Conservation (phyloP, 2,797 vertebrate species). For the Leucoraja ocellata region DNA sequence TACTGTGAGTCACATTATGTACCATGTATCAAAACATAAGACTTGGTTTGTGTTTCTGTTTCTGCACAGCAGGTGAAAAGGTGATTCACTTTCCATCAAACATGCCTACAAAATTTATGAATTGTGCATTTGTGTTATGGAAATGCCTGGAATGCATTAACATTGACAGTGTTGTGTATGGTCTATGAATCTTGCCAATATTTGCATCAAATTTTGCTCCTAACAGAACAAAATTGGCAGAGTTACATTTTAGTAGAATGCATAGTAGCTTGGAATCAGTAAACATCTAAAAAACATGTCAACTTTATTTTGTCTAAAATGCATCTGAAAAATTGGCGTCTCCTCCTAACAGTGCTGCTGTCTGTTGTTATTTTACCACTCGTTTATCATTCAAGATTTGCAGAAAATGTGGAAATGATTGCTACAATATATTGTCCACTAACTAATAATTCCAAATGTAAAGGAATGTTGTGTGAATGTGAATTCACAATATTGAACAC, state of each 20-base stretch:
- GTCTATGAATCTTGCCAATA: neutral
- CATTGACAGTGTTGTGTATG: constrained; percentile 31
- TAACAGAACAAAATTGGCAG: constrained; percentile 16
- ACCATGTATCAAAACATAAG: neutral
- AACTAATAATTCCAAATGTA: neutral
- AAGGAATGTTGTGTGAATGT: neutral
- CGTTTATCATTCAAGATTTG: neutral
- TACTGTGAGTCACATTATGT: neutral
- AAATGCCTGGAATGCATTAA: constrained; percentile 27
- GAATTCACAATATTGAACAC: too few relatives aligned
- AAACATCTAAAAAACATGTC: neutral
- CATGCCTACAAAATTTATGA: constrained; percentile 14
- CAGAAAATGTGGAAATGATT: constrained; percentile 19
- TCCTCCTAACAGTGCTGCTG: neutral
- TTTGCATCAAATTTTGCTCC: neutral
- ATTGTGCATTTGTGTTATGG: constrained; percentile 20
- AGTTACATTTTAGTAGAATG: neutral
- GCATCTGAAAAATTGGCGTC: constrained; percentile 18
- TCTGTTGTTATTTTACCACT: neutral
- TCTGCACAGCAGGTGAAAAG: constrained; percentile 30
- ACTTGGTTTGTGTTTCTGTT: neutral
- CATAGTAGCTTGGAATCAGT: constrained; percentile 9
- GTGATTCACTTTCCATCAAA: constrained; percentile 32
- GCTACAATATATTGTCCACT: neutral
- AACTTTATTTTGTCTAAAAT: constrained; percentile 33